A percentile compares a stretch with the other conserved stretches of the same genome.
These are phyloP conservation scores for Mamestra brassicae DNA, from an alignment of 2,888 invertebrate species.

Conservation along the genomic window DNA sequence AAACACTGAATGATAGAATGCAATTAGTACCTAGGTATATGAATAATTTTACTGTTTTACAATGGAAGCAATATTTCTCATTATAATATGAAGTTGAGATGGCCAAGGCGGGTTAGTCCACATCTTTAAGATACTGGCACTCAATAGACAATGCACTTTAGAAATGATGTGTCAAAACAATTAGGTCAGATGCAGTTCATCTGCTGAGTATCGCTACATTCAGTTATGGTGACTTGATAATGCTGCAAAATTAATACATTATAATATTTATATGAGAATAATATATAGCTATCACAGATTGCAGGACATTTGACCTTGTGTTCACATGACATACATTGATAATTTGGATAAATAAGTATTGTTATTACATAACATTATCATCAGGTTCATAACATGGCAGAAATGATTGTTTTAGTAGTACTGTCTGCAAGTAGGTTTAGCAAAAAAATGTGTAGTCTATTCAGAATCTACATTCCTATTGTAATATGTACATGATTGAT, in stretches of 20 bases:
- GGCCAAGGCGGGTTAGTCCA: slow-evolving; percentile 21
- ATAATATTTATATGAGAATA: not conserved
- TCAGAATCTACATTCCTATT: not conserved
- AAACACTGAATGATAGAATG: slow-evolving; percentile 19
- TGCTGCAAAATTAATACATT: slow-evolving; percentile 3
- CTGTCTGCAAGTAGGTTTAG: not conserved
- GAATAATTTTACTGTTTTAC: slow-evolving; percentile 21
- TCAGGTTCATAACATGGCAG: not conserved
- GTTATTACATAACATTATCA: slow-evolving; percentile 15
- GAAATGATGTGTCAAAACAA: slow-evolving; percentile 14
- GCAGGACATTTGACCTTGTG: slow-evolving; percentile 39
- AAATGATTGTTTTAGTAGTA: not conserved
- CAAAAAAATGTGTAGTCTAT: not conserved
- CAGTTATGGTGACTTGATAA: not conserved
- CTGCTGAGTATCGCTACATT: not conserved
- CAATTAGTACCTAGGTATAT: slow-evolving; percentile 34
- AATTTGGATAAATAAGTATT: slow-evolving; percentile 28
- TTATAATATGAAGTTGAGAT: slow-evolving; percentile 49
- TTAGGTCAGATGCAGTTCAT: slow-evolving; percentile 20
- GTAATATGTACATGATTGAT: not conserved
- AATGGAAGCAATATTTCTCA: slow-evolving; percentile 49
- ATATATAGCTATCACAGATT: slow-evolving; percentile 24
- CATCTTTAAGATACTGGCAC: slow-evolving; percentile 22
- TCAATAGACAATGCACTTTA: slow-evolving; percentile 34
- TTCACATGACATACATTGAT: slow-evolving; percentile 45